Conservation (phyloP, 2,113 vertebrate genomes). For the Hippocampus comes region DNA sequence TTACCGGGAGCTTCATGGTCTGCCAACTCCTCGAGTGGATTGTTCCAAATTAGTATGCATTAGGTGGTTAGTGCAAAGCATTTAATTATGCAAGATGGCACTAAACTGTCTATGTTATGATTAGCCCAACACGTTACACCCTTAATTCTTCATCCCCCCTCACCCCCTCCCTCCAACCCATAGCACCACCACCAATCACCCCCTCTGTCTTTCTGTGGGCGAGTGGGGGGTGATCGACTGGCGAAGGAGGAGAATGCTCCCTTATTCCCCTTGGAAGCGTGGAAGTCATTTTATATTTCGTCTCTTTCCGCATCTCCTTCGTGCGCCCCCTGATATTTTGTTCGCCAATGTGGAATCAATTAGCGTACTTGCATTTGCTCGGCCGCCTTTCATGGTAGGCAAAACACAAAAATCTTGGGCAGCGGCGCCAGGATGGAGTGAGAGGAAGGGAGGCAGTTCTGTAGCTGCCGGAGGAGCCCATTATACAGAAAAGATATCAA, state of each 20-base stretch:
- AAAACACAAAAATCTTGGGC: conserved; percentile 41
- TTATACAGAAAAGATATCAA: conserved; percentile 82
- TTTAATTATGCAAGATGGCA: conserved; percentile 75
- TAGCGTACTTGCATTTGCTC: conserved; percentile 50
- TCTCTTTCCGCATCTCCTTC: conserved; percentile 6
- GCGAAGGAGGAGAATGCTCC: conserved; percentile 15
- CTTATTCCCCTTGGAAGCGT: conserved; percentile 45
- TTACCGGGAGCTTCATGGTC: conserved; percentile 64
- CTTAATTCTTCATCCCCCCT: conserved; percentile 57
- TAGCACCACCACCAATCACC: too few species aligned
- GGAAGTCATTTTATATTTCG: conserved; percentile 15
- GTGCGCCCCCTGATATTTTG: conserved; percentile 52
- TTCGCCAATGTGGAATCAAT: conserved; percentile 58
- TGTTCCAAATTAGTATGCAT: conserved; percentile 76
- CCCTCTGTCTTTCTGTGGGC: conserved; percentile 19
- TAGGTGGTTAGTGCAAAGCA: conserved; percentile 70
- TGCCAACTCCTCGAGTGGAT: conserved; percentile 67
- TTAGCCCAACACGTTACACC: conserved; percentile 72
- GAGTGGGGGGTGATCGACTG: conserved; percentile 13
- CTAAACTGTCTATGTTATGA: conserved; percentile 75
- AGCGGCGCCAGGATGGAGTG: conserved; percentile 41
- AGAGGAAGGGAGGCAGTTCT: conserved; percentile 39
- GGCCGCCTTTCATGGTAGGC: conserved; percentile 49
- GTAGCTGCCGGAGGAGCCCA: conserved; percentile 71
- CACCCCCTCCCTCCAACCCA: too few species aligned